Conservation (phyloP, 2,797 vertebrate genomes). For the Acestrorhynchus altus region DNA sequence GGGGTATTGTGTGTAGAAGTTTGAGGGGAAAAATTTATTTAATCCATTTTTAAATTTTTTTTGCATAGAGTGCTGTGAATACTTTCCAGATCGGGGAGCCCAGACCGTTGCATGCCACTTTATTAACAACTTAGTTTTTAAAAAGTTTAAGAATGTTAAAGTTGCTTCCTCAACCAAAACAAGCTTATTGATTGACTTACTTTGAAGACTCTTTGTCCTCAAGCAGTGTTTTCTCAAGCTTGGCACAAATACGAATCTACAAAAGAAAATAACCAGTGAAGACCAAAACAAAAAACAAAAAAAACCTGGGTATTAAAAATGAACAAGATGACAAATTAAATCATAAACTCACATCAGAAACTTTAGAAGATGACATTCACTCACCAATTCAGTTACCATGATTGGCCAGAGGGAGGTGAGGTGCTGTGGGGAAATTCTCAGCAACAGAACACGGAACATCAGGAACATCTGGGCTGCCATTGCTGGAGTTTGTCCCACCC, state of each 20-base stretch:
- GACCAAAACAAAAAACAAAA: no score
- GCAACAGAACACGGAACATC: slow-evolving; percentile 93
- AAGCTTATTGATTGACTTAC: slow-evolving; percentile 74
- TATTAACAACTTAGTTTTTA: no score
- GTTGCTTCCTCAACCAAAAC: no score
- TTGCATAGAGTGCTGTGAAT: no score
- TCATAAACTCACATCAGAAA: not conserved
- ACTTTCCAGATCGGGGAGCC: no score
- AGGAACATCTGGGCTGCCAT: slow-evolving; percentile 94
- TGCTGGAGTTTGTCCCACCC: slow-evolving; percentile 85
- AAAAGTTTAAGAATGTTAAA: no score
- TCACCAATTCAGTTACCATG: slow-evolving; percentile 97
- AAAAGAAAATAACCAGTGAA: slow-evolving; percentile 38
- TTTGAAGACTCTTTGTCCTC: slow-evolving; percentile 86
- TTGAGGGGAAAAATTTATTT: no score
- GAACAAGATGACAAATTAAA: no score
- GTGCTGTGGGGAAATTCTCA: slow-evolving; percentile 95
- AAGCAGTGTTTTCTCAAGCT: slow-evolving; percentile 88
- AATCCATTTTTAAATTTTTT: no score
- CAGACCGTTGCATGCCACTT: no score
- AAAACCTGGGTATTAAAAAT: no score
- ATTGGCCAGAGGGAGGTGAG: slow-evolving; percentile 96
- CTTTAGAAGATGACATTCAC: slow-evolving; percentile 36
- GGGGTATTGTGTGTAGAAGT: no score
- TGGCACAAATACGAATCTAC: slow-evolving; percentile 90